phyloP scores from a whole-genome alignment of 2,113 vertebrate genomes.

The Lipophrys pholis region DNA sequence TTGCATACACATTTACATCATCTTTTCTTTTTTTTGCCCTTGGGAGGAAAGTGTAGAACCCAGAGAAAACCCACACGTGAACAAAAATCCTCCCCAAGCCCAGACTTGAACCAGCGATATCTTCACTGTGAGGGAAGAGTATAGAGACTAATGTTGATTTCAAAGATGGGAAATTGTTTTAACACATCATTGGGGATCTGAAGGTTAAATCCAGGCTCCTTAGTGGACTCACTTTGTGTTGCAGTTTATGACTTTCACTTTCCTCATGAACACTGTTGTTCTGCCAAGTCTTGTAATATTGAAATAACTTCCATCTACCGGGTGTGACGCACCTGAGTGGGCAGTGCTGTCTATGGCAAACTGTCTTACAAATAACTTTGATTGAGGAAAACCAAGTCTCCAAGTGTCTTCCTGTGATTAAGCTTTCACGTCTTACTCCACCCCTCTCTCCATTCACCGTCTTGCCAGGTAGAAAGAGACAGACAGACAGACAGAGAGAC shows the following conservation, averaged over 20 bases:
- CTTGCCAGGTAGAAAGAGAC: conserved; percentile 17
- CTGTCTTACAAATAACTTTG: conserved; percentile 52
- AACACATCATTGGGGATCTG: too few relatives aligned
- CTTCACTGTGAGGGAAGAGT: too few relatives aligned
- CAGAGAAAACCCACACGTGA: too few relatives aligned
- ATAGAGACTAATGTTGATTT: neutral
- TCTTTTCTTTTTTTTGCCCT: conserved; percentile 13
- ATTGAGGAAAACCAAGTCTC: conserved; percentile 45
- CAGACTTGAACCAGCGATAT: too few relatives aligned
- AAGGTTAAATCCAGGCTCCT: too few relatives aligned
- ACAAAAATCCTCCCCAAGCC: too few relatives aligned
- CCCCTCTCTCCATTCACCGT: neutral
- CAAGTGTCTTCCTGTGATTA: conserved; percentile 21
- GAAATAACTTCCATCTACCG: conserved; percentile 36
- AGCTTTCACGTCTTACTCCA: conserved; percentile 11
- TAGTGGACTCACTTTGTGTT: neutral
- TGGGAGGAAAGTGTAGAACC: too few relatives aligned
- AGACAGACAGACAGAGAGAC: too few relatives aligned
- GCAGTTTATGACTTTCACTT: conserved; percentile 20
- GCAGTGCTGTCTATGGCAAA: conserved; percentile 55
- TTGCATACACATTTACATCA: too few relatives aligned
- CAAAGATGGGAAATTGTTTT: neutral
- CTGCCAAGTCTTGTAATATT: conserved; percentile 28
- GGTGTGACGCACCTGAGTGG: conserved; percentile 51
- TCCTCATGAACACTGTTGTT: conserved; percentile 1